These are phyloP conservation scores for Anastatus disparis DNA, from an alignment of 1,140 invertebrate genomes.

Conservation along the genomic window DNA sequence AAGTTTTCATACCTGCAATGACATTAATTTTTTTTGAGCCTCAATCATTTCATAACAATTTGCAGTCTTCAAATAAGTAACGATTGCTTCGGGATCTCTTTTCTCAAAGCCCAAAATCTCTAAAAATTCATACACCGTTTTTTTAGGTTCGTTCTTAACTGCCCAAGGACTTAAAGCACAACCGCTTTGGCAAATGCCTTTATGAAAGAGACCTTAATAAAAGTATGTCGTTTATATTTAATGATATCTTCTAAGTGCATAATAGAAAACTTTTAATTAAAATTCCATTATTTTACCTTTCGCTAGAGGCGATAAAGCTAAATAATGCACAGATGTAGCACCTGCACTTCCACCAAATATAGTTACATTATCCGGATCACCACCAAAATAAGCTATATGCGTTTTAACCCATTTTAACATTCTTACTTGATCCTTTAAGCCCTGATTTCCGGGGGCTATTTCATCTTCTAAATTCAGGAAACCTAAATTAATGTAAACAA, in stretches of 20 bases:
- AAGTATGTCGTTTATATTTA: background rate
- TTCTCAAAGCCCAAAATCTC: constrained; percentile 59
- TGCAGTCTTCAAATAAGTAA: constrained; percentile 63
- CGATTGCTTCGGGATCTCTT: constrained; percentile 56
- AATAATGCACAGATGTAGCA: constrained; percentile 57
- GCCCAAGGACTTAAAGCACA: constrained; percentile 80
- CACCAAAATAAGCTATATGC: constrained; percentile 68
- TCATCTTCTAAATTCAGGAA: constrained; percentile 57
- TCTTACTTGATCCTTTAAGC: constrained; percentile 58
- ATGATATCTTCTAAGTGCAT: background rate
- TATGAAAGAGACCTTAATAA: constrained; percentile 73
- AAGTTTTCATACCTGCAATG: background rate
- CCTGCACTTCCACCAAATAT: constrained; percentile 73
- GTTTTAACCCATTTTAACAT: constrained; percentile 69
- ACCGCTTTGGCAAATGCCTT: constrained; percentile 79
- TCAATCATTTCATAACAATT: constrained; percentile 40
- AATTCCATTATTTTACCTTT: constrained; percentile 35
- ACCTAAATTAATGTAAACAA: constrained; percentile 49
- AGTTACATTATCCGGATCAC: constrained; percentile 63
- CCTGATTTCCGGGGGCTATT: constrained; percentile 58
- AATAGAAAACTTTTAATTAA: background rate
- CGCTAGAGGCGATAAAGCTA: constrained; percentile 44
- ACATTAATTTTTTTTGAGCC: background rate
- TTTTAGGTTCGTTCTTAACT: constrained; percentile 61
- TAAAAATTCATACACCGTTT: constrained; percentile 48